These are phyloP conservation scores for Mungos mungo DNA, from an alignment of 2,113 vertebrate species.

Conservation along the genomic window DNA sequence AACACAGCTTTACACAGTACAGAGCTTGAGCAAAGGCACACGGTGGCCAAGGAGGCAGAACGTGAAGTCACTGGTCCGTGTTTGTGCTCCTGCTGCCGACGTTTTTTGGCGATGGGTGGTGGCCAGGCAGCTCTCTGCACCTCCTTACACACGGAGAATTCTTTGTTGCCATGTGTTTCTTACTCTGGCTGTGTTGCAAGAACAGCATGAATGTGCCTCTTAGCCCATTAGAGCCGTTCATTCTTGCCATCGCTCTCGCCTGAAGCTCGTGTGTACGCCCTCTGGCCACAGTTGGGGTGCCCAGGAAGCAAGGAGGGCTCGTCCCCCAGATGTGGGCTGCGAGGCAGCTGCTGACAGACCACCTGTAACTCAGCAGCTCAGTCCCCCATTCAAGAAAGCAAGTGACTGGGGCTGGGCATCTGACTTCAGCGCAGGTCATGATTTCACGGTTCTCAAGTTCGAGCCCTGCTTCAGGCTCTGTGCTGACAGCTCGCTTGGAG, in stretches of 20 bases:
- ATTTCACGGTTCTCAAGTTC: too few relatives aligned
- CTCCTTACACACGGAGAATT: not conserved
- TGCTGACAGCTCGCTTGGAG: too few relatives aligned
- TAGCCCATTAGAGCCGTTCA: not conserved
- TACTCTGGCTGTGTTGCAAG: not conserved
- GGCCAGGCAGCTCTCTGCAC: accelerated
- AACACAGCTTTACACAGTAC: not conserved
- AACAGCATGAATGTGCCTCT: not conserved
- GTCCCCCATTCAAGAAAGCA: not conserved
- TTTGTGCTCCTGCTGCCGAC: not conserved
- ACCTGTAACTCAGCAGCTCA: not conserved
- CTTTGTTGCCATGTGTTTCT: not conserved
- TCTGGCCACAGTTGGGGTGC: not conserved
- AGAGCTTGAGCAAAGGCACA: not conserved
- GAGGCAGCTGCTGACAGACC: too few relatives aligned
- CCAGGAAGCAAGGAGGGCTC: too few relatives aligned
- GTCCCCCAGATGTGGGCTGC: not conserved
- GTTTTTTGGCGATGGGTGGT: too few relatives aligned
- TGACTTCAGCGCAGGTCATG: too few relatives aligned
- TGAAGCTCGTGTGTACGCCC: accelerated
- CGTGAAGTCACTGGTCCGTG: not conserved
- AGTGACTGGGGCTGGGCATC: not conserved
- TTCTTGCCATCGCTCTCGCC: not conserved
- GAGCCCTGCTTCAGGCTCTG: too few relatives aligned
- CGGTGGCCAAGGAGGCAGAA: not conserved